Percentiles rank a stretch among this genome's conserved stretches.
Evolutionary conservation across 1,140 invertebrate genomes (phyloP).

Genomic region (Trichonephila clavata): DNA sequence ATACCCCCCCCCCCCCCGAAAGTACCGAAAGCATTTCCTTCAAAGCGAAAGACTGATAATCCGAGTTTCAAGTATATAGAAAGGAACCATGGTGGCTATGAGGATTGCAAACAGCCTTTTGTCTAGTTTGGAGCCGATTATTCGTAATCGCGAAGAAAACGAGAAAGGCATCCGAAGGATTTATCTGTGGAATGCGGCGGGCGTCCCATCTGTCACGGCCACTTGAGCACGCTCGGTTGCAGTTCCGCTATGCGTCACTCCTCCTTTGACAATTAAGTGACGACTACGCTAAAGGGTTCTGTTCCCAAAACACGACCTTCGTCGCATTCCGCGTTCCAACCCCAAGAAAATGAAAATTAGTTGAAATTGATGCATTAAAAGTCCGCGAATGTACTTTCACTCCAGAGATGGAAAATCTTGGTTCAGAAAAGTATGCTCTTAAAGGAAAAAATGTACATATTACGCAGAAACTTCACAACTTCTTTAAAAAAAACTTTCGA

Average conservation of each 20-base stretch:
- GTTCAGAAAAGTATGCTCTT: background rate
- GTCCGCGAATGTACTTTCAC: background rate
- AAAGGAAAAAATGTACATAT: background rate
- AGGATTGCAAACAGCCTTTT: background rate
- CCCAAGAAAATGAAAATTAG: background rate
- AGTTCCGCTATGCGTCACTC: slow-evolving; percentile 64
- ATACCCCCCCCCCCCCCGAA: too few species aligned
- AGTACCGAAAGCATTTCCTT: too few species aligned
- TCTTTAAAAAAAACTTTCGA: background rate
- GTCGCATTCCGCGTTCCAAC: background rate
- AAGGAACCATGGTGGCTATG: too few species aligned
- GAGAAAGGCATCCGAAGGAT: background rate
- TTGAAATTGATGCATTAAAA: background rate
- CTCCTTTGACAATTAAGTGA: slow-evolving; percentile 19
- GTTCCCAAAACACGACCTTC: background rate
- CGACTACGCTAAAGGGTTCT: background rate
- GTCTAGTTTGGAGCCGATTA: background rate
- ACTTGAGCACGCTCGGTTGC: slow-evolving; percentile 44
- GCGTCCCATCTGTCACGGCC: slow-evolving; percentile 5
- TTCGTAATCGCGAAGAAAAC: background rate
- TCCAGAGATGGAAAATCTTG: too few species aligned
- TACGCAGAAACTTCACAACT: background rate
- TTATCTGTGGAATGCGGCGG: background rate
- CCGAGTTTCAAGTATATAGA: too few species aligned
- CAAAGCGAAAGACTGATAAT: too few species aligned